phyloP scores from a whole-genome alignment of 2,113 vertebrate genomes.

The Podarcis muralis region DNA sequence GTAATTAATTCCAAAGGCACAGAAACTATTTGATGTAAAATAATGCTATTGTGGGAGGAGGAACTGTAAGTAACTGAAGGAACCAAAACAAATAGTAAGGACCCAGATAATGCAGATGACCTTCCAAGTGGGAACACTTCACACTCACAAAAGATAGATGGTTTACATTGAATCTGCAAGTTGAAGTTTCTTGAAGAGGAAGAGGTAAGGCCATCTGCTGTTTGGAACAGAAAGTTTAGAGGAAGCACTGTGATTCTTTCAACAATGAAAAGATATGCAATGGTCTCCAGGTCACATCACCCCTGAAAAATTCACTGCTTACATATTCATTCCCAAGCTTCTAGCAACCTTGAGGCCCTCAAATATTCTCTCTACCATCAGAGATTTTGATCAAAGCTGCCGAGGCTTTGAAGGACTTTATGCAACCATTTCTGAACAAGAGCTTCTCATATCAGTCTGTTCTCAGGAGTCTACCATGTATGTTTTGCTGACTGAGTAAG shows the following conservation, averaged over 20 bases:
- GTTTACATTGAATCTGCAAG: no score
- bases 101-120: no score
- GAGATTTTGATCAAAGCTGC: not conserved
- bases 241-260: constrained; percentile 34
- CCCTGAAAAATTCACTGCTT: not conserved
- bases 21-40: not conserved
- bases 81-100: no score
- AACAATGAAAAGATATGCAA: not conserved
- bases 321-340: not conserved
- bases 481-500: not conserved
- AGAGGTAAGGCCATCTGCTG: constrained; percentile 31
- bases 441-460: not conserved
- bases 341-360: not conserved
- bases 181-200: constrained; percentile 28
- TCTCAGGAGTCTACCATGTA: not conserved
- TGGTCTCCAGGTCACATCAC: not conserved
- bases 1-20: constrained; percentile 57
- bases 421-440: not conserved
- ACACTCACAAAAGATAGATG: no score
- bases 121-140: no score
- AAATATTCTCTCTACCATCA: not conserved
- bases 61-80: no score
- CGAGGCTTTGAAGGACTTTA: not conserved
- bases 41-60: no score
- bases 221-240: constrained; percentile 46